A percentile compares a stretch with the other conserved stretches of the same genome.
Conservation (phyloP, 2,113 vertebrate genomes). For the Melozone crissalis region DNA sequence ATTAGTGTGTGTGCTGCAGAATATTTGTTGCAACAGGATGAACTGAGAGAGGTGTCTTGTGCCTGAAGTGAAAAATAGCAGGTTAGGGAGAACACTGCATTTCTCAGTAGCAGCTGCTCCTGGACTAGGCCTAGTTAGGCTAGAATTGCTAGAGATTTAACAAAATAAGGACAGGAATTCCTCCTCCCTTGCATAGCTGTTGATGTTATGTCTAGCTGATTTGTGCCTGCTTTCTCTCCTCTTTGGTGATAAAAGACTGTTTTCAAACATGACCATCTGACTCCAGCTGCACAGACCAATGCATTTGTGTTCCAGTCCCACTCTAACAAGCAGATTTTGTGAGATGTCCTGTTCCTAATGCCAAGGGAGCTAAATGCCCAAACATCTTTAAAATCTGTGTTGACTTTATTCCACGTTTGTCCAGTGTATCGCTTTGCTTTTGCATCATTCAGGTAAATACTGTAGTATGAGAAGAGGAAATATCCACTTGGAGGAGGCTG, state of each 20-base stretch:
- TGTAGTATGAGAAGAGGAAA: background rate
- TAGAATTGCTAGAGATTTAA: background rate
- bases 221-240: background rate
- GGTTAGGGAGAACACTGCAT: background rate
- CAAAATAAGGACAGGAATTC: background rate
- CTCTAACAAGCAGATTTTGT: background rate
- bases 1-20: background rate
- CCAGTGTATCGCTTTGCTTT: background rate
- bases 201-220: constrained; percentile 3
- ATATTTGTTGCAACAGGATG: background rate
- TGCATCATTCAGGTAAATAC: background rate
- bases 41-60: background rate
- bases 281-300: constrained; percentile 12
- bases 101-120: background rate
- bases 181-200: background rate
- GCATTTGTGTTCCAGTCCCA: background rate
- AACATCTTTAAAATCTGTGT: background rate
- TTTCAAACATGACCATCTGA: background rate
- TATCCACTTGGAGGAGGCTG: background rate
- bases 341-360: background rate
- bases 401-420: background rate
- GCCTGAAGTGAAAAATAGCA: background rate
- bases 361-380: background rate
- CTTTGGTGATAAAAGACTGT: background rate
- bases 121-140: background rate